These are phyloP conservation scores for Cataglyphis hispanica DNA, from an alignment of 1,140 invertebrate species.

Conservation along the genomic window DNA sequence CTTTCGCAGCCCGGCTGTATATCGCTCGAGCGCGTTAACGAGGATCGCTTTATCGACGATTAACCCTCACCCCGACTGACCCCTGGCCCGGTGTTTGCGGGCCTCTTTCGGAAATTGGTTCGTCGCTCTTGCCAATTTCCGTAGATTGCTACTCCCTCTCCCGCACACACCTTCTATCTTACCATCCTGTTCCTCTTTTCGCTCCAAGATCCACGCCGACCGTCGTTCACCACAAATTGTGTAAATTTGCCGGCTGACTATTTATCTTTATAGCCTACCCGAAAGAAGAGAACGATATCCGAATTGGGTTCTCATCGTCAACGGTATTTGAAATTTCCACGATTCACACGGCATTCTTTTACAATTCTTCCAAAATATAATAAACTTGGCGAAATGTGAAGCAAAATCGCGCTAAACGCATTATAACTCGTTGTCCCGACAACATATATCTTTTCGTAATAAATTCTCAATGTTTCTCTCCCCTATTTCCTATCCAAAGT, in stretches of 20 bases:
- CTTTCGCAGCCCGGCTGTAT: slow-evolving; percentile 69
- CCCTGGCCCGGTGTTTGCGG: slow-evolving; percentile 82
- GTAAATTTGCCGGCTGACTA: slow-evolving; percentile 85
- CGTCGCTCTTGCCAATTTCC: slow-evolving; percentile 85
- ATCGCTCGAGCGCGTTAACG: slow-evolving; percentile 83
- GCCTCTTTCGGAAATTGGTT: slow-evolving; percentile 84
- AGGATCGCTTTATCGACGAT: slow-evolving; percentile 85
- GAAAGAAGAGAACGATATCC: slow-evolving; percentile 77
- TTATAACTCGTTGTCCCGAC: neutral
- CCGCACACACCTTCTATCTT: slow-evolving; percentile 49
- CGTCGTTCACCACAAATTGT: slow-evolving; percentile 83
- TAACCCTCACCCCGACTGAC: slow-evolving; percentile 83
- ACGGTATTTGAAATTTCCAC: slow-evolving; percentile 42
- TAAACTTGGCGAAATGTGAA: neutral
- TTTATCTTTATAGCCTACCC: slow-evolving; percentile 84
- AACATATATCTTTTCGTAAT: neutral
- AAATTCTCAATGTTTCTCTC: slow-evolving; percentile 1
- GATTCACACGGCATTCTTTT: neutral
- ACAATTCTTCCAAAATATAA: neutral
- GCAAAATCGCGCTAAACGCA: neutral
- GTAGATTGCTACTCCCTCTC: slow-evolving; percentile 80
- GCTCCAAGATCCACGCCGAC: slow-evolving; percentile 69
- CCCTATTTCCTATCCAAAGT: slow-evolving; percentile 20
- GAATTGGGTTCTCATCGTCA: slow-evolving; percentile 23
- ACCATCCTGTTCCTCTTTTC: slow-evolving; percentile 66